Conservation (phyloP, 2,113 vertebrate genomes). For the Neomonachus schauinslandi region DNA sequence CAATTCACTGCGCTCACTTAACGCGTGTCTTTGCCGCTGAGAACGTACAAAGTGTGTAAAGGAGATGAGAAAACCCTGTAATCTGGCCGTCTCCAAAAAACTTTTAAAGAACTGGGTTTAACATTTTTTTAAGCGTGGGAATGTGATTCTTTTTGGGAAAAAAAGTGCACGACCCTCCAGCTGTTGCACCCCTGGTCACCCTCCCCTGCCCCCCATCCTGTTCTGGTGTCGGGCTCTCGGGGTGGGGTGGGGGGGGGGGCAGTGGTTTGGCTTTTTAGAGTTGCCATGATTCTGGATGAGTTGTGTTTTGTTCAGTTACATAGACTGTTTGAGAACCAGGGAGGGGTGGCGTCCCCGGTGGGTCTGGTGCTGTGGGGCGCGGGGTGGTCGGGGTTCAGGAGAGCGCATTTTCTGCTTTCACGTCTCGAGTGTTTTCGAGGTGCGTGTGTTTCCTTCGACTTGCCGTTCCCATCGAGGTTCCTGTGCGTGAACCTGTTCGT, state of each 20-base stretch:
- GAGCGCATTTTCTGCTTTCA: background rate
- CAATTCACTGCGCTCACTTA: accelerated
- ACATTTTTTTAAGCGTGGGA: background rate
- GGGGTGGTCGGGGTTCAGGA: background rate
- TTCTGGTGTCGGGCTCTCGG: background rate
- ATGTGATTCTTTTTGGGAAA: background rate
- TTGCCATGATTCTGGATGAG: background rate
- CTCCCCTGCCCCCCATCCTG: too few species aligned
- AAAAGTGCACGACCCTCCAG: accelerated
- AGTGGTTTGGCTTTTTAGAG: background rate
- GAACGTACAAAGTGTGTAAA: accelerated
- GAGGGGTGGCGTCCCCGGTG: background rate
- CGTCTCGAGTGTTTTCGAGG: accelerated
- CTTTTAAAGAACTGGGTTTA: background rate
- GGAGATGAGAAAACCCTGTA: accelerated
- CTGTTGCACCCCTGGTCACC: too few species aligned
- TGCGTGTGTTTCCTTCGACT: background rate
- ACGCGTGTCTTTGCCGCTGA: accelerated
- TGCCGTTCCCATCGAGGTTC: background rate
- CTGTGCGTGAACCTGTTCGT: accelerated
- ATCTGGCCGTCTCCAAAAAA: background rate
- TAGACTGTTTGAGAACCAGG: too few species aligned
- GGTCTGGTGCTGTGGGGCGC: too few species aligned
- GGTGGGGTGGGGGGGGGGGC: background rate
- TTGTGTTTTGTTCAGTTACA: background rate